phyloP scores from a whole-genome alignment of 2,797 vertebrate genomes.

The Prionace glauca region DNA sequence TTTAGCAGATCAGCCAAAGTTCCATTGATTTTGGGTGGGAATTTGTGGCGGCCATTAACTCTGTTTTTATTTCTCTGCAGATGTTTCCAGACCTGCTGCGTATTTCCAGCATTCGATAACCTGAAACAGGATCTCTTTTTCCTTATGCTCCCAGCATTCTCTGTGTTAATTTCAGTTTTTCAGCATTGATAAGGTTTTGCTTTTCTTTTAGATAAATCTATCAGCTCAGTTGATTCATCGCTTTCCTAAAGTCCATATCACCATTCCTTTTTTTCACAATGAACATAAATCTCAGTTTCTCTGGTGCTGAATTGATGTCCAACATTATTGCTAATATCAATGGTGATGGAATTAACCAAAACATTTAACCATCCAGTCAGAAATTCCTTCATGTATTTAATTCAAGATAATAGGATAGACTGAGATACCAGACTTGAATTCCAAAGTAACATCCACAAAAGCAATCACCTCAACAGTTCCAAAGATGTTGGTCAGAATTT shows the following conservation, averaged over 20 bases:
- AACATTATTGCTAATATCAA: background rate
- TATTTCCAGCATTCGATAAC: background rate
- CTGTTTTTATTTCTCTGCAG: background rate
- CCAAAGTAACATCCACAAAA: background rate
- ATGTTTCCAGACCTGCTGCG: background rate
- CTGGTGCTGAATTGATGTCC: background rate
- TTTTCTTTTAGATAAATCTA: background rate
- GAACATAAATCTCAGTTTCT: background rate
- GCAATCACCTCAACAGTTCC: background rate
- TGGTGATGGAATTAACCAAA: background rate
- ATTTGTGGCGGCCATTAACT: no score
- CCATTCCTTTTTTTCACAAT: background rate
- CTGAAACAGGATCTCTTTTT: background rate
- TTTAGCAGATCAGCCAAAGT: no score
- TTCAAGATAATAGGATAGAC: background rate
- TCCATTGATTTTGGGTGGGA: no score
- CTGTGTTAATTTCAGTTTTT: background rate
- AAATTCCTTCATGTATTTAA: conserved; percentile 14
- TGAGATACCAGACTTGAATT: background rate
- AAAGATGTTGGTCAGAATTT: background rate
- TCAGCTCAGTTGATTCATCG: background rate
- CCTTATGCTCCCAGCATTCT: background rate
- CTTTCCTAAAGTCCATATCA: background rate
- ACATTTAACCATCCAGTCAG: background rate
- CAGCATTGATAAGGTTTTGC: background rate